Base-by-base conservation (phyloP, 2,888 invertebrate species). In the Lasioglossum villosulum region DNA sequence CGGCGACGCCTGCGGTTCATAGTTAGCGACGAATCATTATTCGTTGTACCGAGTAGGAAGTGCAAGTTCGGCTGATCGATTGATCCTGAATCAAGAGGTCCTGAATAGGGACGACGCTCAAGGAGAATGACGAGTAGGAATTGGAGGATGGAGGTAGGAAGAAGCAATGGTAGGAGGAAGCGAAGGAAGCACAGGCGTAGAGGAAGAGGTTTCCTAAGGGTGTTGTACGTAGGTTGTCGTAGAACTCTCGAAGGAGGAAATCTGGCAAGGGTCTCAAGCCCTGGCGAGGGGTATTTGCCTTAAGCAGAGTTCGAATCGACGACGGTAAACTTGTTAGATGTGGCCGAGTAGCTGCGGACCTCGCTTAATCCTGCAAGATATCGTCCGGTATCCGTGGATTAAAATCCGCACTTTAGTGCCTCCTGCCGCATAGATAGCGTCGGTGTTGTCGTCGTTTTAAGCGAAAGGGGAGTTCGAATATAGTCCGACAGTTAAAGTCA, bases 321-420 rank as follows among this genome's bases (percentile, higher is more conserved):
- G 66, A 68, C 66, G 82, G 89, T 90, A 90, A 90, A 90, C 90
- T 90, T 90, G 89, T 90, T 90, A 88, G 90, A 90, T 86, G 88
- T 78, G 88, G 86, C 75, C 76, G 89, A 77, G 72, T 82, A 77
- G 82, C 80, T 84, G 85, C 83, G 88, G 87, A 83, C 86, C 81
- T 63, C 48, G 88, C 89, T 91, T 94, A 94, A 94, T 94, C 93
- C 94, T 77, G 89, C 89, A 91, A 93, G 93, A 94, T 93, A 93
- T 92, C 92, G 93, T 92, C 91, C 92, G 91, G 92, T 93, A 94
- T 93, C 91, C 91, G 87, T 90, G 94, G 94, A 94, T 94, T 94
- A 94, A 94, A 94, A 94, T 94, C 93, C 92, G 88, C 90, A 92
- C 93, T 93, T 93, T 93, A 91, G 91, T 89, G 82, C 66, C 79